Evolutionary conservation across 2,888 invertebrate genomes (phyloP).

Genomic region (Ophion obscuratus): DNA sequence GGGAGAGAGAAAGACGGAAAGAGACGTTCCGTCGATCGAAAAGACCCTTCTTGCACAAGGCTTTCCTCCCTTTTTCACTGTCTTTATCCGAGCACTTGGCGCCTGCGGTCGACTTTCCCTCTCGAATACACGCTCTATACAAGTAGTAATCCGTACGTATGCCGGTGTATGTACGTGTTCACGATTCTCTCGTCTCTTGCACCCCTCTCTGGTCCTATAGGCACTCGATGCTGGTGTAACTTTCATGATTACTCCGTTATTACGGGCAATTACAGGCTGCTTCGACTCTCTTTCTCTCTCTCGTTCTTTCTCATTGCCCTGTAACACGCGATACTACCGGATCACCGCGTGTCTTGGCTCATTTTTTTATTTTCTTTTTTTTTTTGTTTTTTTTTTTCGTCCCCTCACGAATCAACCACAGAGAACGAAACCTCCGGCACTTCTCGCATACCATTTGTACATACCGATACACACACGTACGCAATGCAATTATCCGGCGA

Average conservation of each 20-base stretch:
- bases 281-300: conserved; percentile 41
- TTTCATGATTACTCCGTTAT: conserved; percentile 75
- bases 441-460: conserved; percentile 31
- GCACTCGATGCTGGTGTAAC: conserved; percentile 72
- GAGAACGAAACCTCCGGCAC: conserved; percentile 28
- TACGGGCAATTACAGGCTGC: conserved; percentile 73
- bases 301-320: conserved; percentile 62
- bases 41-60: background rate
- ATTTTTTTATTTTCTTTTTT: conserved; percentile 54
- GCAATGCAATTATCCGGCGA: background rate
- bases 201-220: conserved; percentile 53
- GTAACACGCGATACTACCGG: conserved; percentile 73
- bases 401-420: conserved; percentile 28
- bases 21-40: conserved; percentile 31
- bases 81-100: conserved; percentile 26
- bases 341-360: conserved; percentile 58
- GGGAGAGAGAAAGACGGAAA: background rate
- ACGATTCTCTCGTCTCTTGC: conserved; percentile 26
- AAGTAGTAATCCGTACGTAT: background rate
- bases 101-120: conserved; percentile 11
- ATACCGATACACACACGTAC: background rate
- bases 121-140: background rate
- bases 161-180: conserved; percentile 35
- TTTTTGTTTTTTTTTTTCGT: conserved; percentile 12
- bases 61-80: background rate